phyloP scores from a whole-genome alignment of 2,888 invertebrate species.

The Epicampocera succincta region DNA sequence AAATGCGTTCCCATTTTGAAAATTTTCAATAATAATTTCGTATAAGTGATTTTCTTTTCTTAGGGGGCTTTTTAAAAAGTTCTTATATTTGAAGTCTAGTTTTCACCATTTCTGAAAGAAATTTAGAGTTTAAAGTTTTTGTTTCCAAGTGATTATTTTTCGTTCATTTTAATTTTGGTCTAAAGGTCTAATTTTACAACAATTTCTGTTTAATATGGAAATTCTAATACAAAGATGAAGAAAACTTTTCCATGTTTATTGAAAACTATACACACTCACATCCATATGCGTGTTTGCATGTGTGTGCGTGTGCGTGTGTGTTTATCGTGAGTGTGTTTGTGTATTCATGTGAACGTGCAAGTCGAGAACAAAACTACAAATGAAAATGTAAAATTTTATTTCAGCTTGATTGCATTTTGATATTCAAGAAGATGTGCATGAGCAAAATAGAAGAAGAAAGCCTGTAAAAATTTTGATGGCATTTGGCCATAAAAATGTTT shows the following conservation, averaged over 20 bases:
- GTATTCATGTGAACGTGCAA: no score
- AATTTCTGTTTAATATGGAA: constrained; percentile 15
- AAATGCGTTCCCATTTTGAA: no score
- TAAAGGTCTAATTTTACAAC: constrained; percentile 22
- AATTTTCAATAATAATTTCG: no score
- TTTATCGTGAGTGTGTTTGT: no score
- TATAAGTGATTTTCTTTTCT: no score
- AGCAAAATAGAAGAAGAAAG: constrained; percentile 6
- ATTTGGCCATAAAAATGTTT: constrained; percentile 59
- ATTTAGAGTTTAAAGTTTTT: background rate
- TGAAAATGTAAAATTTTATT: constrained; percentile 34
- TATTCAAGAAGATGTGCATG: constrained; percentile 24
- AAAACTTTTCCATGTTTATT: constrained; percentile 14
- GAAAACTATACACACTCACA: background rate
- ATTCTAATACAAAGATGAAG: background rate
- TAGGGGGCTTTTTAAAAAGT: no score
- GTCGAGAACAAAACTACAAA: background rate
- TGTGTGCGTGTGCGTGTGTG: no score
- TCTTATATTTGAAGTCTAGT: no score
- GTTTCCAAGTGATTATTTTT: background rate
- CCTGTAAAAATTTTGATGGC: constrained; percentile 61
- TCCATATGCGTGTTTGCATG: no score
- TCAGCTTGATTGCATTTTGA: constrained; percentile 61
- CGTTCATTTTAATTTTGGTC: background rate
- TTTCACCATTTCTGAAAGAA: no score